phyloP scores from a whole-genome alignment of 64 coral and sea anemone species.

The Pocillopora damicornis region DNA sequence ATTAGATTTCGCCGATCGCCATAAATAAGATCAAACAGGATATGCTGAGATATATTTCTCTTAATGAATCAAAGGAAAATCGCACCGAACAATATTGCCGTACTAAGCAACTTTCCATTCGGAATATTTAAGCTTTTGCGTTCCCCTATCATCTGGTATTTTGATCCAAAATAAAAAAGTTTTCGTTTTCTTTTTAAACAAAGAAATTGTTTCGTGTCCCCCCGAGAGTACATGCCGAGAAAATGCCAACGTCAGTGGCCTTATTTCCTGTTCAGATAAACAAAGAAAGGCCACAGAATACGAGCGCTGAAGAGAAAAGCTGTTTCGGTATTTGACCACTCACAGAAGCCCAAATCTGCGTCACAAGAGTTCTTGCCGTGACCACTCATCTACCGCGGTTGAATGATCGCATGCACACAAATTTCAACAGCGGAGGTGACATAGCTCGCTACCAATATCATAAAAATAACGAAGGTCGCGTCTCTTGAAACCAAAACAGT shows the following conservation, averaged over 20 bases:
- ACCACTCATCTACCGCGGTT: background rate
- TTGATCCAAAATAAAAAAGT: background rate
- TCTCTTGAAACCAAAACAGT: background rate
- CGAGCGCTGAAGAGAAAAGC: background rate
- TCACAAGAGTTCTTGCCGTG: constrained; percentile 5
- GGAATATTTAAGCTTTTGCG: background rate
- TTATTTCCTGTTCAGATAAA: constrained; percentile 23
- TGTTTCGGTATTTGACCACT: constrained; percentile 6
- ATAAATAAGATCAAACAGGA: background rate
- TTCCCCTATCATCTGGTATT: background rate
- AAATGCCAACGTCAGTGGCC: constrained; percentile 1
- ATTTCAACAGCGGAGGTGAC: background rate
- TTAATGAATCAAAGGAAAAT: background rate
- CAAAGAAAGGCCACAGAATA: background rate
- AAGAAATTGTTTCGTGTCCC: background rate
- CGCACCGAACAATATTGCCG: background rate
- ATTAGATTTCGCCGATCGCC: background rate
- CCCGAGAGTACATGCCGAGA: background rate
- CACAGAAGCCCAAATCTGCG: constrained; percentile 9
- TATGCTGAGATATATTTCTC: background rate
- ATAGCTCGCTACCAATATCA: background rate
- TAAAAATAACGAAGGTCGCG: background rate
- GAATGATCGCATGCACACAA: background rate
- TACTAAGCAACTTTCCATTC: background rate
- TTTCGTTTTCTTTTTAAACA: background rate